Evolutionary conservation across 2,888 invertebrate genomes (phyloP).

Genomic region (Polymixis flavicincta): DNA sequence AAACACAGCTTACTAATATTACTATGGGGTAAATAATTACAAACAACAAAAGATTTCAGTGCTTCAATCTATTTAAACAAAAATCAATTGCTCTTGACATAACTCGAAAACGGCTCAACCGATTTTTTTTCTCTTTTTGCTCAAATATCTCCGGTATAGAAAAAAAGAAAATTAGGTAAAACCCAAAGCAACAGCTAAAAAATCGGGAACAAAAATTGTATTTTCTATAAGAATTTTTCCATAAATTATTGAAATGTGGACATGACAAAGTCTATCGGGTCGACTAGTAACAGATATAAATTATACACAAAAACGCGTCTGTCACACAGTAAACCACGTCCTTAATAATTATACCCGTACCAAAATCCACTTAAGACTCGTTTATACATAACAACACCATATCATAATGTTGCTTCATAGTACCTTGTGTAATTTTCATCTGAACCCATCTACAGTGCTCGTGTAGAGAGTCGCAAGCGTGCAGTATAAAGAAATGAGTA

Average conservation of each 20-base stretch:
- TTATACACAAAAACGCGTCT: neutral
- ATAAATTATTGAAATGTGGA: too few relatives aligned
- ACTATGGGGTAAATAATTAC: neutral
- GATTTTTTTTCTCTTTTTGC: too few relatives aligned
- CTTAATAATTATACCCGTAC: constrained; percentile 29
- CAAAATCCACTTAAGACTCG: constrained; percentile 43
- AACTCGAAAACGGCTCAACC: too few relatives aligned
- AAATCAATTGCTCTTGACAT: too few relatives aligned
- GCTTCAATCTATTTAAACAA: neutral
- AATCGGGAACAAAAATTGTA: too few relatives aligned
- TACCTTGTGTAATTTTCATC: constrained; percentile 83
- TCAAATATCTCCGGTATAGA: too few relatives aligned
- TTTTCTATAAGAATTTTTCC: too few relatives aligned
- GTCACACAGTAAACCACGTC: constrained; percentile 42
- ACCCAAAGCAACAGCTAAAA: too few relatives aligned
- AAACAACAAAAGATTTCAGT: neutral
- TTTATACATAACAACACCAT: constrained; percentile 56
- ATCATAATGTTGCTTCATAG: constrained; percentile 53
- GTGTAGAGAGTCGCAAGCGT: constrained; percentile 90
- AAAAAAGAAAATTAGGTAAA: too few relatives aligned
- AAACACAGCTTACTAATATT: neutral
- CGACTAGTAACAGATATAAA: neutral
- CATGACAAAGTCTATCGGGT: too few relatives aligned
- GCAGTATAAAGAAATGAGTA: constrained; percentile 90
- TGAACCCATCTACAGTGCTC: constrained; percentile 84